A percentile compares a stretch with the other conserved stretches of the same genome.
Evolutionary conservation across 2,888 invertebrate genomes (phyloP).

Genomic region (Luperina testacea): DNA sequence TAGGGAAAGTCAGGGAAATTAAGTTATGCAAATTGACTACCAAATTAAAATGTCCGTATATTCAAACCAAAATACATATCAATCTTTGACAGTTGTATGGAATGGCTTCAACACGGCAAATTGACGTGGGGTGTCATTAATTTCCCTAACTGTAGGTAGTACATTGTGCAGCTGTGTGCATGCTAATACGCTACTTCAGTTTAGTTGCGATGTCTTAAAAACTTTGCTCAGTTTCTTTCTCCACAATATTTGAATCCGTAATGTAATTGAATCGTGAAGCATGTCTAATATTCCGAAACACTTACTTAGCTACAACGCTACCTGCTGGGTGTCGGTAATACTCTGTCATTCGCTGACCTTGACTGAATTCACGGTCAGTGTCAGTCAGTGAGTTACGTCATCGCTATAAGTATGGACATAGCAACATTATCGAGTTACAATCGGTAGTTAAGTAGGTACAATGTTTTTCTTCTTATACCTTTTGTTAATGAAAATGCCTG

Average conservation of each 20-base stretch:
- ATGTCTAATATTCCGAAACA: slow-evolving; percentile 1
- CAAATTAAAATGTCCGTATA: neutral
- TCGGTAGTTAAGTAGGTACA: neutral
- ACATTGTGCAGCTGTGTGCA: neutral
- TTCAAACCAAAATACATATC: neutral
- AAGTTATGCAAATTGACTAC: neutral
- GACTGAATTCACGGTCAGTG: slow-evolving; percentile 44
- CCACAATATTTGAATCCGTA: slow-evolving; percentile 4
- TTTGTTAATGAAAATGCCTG: neutral
- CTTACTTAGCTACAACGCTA: neutral
- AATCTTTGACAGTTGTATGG: neutral
- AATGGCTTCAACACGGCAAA: neutral
- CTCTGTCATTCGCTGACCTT: slow-evolving; percentile 34
- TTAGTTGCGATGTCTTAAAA: neutral
- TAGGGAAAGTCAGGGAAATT: neutral
- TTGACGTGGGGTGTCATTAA: neutral
- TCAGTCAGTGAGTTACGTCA: slow-evolving; percentile 33
- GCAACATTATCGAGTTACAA: slow-evolving; percentile 5
- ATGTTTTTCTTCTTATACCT: neutral
- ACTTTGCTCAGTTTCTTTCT: neutral
- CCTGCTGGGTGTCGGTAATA: neutral
- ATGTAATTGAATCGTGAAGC: slow-evolving; percentile 19
- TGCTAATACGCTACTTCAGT: neutral
- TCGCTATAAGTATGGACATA: slow-evolving; percentile 3
- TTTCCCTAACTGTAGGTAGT: neutral